These are phyloP conservation scores for Mesocentrotus franciscanus DNA, from an alignment of 53 echinoderm and acorn worm species.

Conservation along the genomic window DNA sequence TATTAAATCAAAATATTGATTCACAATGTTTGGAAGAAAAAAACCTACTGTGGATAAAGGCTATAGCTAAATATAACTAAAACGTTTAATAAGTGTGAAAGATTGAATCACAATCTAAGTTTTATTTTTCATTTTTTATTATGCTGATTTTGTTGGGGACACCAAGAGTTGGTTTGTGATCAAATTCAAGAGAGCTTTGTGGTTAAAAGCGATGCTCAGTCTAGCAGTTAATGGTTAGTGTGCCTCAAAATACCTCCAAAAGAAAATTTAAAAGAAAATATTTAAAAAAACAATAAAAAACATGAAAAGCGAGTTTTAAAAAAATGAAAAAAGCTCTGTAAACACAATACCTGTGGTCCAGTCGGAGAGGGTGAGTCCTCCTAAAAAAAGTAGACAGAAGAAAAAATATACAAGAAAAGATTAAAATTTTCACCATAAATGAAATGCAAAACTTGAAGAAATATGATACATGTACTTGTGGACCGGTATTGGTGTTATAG, in stretches of 20 bases:
- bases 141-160: background rate
- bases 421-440: background rate
- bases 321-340: background rate
- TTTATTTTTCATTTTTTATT: too few relatives aligned
- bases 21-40: background rate
- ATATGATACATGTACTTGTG: too few relatives aligned
- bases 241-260: constrained; percentile 25
- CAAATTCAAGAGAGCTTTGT: constrained; percentile 13
- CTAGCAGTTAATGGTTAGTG: background rate
- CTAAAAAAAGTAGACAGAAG: constrained; percentile 6
- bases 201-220: background rate
- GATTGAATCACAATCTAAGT: too few relatives aligned
- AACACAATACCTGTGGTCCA: constrained; percentile 72
- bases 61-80: too few relatives aligned
- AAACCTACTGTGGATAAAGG: too few relatives aligned
- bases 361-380: constrained; percentile 76
- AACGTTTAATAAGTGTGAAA: too few relatives aligned
- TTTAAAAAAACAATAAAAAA: background rate
- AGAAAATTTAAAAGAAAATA: background rate
- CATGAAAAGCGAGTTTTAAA: background rate
- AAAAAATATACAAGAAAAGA: background rate
- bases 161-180: background rate
- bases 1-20: background rate
- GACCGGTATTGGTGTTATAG: too few relatives aligned
- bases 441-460: background rate